Base-by-base conservation (phyloP, 2,888 invertebrate species). In the Clitarchus hookeri region DNA sequence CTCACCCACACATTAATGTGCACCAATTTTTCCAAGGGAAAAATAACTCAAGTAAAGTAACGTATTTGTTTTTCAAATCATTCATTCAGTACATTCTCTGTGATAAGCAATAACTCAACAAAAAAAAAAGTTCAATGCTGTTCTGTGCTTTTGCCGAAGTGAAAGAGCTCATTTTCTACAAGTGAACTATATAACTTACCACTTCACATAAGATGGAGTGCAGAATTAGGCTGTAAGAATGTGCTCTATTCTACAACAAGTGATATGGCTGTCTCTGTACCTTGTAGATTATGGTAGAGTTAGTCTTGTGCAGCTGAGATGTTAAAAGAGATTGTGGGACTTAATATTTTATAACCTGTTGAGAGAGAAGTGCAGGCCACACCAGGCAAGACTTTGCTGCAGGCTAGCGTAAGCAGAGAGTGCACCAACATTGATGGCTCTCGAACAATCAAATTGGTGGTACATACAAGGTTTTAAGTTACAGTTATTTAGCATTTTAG, bases 141-240 rank as follows among this genome's bases (percentile, higher is more conserved):
- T 48, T 48, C 48, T 48, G 48, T 48, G 8, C 48, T 48, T 48
- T 48, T n/a, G 65, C n/a, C 8, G 2, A 19, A 19, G 65, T 65
- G 65, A 65, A 23, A 65, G 65, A 65, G 65, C 65, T 65, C 65
- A 65, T 65, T 65, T 19, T 65, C 65, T n/a, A 65, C 65, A n/a
- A n/a, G n/a, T 65, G 65, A 65, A 65, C 65, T 65, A 8, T 65
- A 65, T n/a, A 65, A 65, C 36, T 36, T 36, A 36, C 23, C 65
- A 65, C 65, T 65, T 65, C 65, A 65, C n/a, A 23, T 19, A 65
- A 8, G 8, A 65, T 65, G 65, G n/a, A 65, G 65, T 65, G 65
- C 65, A 65, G 65, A n/a, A 65, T 23, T n/a, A n/a, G 65, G 65
- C 65, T 65, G 65, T 65, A 65, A 65, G 23, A n/a, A 65, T 65